Base-by-base conservation (phyloP, 1,140 invertebrate species). In the Globodera ellingtonae region DNA sequence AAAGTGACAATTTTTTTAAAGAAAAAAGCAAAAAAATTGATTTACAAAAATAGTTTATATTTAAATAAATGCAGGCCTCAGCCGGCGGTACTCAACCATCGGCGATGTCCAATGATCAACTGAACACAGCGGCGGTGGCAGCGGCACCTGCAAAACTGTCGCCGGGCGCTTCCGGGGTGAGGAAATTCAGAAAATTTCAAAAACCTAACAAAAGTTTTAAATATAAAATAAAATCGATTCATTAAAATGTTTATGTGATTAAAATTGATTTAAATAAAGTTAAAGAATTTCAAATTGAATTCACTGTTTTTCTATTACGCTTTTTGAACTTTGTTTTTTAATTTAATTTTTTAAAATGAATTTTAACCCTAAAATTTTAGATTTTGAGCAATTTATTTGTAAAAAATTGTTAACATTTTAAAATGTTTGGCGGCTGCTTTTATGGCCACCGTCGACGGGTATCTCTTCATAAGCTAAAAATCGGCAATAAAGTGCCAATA, bases 1-100 rank as follows among this genome's bases (percentile, higher is more conserved):
- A 87, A 89, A 81, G 76, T 81, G 59, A 86, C 81, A 13, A 62
- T 18, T 35, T 35, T 35, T 35, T 18, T 50, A 59, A 62, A 15
- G 35, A 35, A 35, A 4, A 62, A 62, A n/a, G n/a, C n/a, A n/a
- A n/a, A 0, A 18, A 62, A 62, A 15, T 4, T 62, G 1, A 4
- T 18, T 62, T 18, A 62, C 18, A 18, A 18, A 62, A 80, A 24
- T n/a, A 24, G 0, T 18, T 52, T 18, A 56, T 7, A 21, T 66
- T 52, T 48, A 80, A 83, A 69, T 83, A 62, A 47, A 56, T 50
- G n/a, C 21, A 65, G 83, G 56, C 72, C 71, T 46, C 83, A 69
- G 24, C 82, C 72, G 52, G 46, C 72, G 52, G 46, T 66, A 9
- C 74, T 48, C 52, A 69, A 47, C 13, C 67, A 79, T 21, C 70